Evolutionary conservation across 2,888 invertebrate species (phyloP).

Genomic region (Acrobasis suavella): DNA sequence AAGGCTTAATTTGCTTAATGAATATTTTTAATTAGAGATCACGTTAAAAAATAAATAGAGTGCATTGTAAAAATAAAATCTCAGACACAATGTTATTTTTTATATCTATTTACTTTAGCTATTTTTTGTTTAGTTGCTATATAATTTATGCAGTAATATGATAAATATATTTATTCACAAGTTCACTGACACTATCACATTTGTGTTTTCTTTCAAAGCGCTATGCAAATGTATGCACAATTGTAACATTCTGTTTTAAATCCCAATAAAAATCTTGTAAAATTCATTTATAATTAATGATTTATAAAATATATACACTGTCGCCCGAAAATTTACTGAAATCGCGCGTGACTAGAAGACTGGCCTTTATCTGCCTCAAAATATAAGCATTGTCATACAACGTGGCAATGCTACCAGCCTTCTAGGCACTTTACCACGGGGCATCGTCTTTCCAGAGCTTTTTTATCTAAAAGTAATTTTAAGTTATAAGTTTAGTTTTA

Average conservation of each 20-base stretch:
- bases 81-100: neutral
- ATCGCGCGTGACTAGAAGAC: no score
- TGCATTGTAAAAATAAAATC: neutral
- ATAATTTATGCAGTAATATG: conserved; percentile 21
- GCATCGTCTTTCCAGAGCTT: no score
- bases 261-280: conserved; percentile 18
- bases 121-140: conserved; percentile 10
- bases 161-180: conserved; percentile 1
- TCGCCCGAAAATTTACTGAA: no score
- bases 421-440: no score
- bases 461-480: no score
- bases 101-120: conserved; percentile 5
- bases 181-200: conserved; percentile 12
- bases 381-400: no score
- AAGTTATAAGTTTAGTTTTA: no score
- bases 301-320: no score
- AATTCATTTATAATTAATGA: neutral
- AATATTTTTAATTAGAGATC: no score
- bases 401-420: no score
- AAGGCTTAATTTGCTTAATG: no score
- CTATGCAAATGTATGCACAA: neutral
- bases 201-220: neutral
- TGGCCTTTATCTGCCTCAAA: no score
- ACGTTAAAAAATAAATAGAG: conserved; percentile 33
- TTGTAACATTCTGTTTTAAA: conserved; percentile 10